Evolutionary conservation across 1,140 invertebrate genomes (phyloP).

Genomic region (Orius laevigatus): DNA sequence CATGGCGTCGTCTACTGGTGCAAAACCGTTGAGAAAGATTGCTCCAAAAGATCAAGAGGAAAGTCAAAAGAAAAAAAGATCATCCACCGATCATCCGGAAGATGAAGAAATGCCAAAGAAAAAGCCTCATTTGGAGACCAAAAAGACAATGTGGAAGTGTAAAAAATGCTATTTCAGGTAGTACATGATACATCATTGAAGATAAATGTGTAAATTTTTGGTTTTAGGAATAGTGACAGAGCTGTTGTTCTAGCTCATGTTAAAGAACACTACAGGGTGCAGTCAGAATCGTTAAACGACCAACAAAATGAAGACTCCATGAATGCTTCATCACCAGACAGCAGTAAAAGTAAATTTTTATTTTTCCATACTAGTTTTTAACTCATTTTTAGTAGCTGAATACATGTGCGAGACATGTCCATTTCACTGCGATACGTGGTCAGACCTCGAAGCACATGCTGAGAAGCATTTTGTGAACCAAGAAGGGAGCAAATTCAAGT

Average conservation of each 20-base stretch:
- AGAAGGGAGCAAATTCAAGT: conserved; percentile 57
- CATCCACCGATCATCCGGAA: conserved; percentile 1
- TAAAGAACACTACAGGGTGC: conserved; percentile 41
- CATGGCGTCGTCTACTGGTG: conserved; percentile 29
- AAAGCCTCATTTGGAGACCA: conserved; percentile 24
- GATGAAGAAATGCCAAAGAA: no score
- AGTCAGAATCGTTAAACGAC: conserved; percentile 10
- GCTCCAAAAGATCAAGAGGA: conserved; percentile 8
- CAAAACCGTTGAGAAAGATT: conserved; percentile 10
- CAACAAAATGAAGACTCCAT: no score
- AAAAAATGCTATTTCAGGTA: conserved; percentile 70
- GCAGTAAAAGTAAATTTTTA: no score
- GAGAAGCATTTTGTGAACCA: conserved; percentile 32
- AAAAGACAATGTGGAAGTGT: conserved; percentile 57
- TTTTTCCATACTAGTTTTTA: no score
- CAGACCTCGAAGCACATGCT: conserved; percentile 33
- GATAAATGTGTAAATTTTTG: no score
- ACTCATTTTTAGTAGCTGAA: conserved; percentile 11
- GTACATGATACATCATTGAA: conserved; percentile 14
- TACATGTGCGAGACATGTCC: conserved; percentile 53
- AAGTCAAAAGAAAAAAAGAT: background rate
- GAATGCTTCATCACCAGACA: no score
- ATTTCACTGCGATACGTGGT: conserved; percentile 40
- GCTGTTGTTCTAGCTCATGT: conserved; percentile 48
- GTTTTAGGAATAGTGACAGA: conserved; percentile 39